These are phyloP conservation scores for Gadopsis bispinosus DNA, from an alignment of 2,797 vertebrate species.

Conservation along the genomic window DNA sequence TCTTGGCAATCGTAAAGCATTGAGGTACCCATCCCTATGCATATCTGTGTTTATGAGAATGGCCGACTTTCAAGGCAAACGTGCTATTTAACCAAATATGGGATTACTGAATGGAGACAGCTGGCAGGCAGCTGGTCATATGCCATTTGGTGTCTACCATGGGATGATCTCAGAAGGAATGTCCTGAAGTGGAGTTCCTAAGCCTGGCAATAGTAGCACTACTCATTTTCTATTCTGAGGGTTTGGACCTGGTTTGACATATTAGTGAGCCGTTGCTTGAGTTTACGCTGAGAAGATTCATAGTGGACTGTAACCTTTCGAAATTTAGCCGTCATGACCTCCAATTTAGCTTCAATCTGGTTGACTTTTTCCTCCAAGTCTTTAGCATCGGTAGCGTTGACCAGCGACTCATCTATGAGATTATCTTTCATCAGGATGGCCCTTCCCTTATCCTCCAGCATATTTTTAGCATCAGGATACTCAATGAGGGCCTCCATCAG, in stretches of 20 bases:
- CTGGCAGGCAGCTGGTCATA: constrained; percentile 4
- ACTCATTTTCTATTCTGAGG: constrained; percentile 55
- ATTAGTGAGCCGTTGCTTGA: constrained; percentile 91
- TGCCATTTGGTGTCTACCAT: neutral
- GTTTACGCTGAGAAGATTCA: constrained; percentile 85
- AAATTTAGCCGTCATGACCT: constrained; percentile 87
- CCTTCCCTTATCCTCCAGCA: constrained; percentile 93
- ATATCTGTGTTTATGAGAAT: neutral
- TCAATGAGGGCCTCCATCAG: constrained; percentile 95
- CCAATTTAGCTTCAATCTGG: constrained; percentile 84
- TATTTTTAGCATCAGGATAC: constrained; percentile 94
- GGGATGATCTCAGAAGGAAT: neutral
- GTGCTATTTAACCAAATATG: constrained; percentile 11
- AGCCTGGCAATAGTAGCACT: neutral
- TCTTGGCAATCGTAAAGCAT: neutral
- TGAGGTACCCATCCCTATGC: neutral
- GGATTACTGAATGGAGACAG: constrained; percentile 1
- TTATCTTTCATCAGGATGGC: constrained; percentile 97
- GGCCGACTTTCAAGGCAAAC: neutral
- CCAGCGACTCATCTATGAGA: constrained; percentile 91
- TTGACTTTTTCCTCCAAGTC: constrained; percentile 90
- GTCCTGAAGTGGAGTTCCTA: neutral
- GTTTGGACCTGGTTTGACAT: constrained; percentile 87
- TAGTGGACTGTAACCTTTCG: constrained; percentile 86
- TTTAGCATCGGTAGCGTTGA: constrained; percentile 81